Evolutionary conservation across 37 sponge, comb jelly and placozoan species (phyloP).

Genomic region (Lycopodina hypogea): DNA sequence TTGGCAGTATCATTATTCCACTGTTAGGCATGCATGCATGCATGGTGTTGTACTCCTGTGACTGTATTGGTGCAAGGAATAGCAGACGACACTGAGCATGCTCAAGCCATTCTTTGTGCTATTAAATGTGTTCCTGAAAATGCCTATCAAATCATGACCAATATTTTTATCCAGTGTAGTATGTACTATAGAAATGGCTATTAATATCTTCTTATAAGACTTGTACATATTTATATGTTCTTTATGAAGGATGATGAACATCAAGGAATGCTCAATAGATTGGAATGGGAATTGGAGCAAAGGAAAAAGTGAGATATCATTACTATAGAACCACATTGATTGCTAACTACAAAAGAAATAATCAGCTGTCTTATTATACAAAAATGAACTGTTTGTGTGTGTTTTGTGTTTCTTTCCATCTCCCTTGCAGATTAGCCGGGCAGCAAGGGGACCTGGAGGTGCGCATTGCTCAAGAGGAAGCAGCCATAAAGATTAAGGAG

Average conservation of each 20-base stretch:
- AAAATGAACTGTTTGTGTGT: not conserved
- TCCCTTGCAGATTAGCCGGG: slow-evolving; percentile 29
- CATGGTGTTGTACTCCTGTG: too few relatives aligned
- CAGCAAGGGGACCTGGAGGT: slow-evolving; percentile 35
- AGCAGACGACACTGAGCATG: too few relatives aligned
- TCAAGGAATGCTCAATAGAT: slow-evolving; percentile 69
- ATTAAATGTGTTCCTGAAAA: too few relatives aligned
- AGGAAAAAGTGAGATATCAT: slow-evolving; percentile 72
- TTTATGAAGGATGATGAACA: slow-evolving; percentile 50
- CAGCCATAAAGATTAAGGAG: slow-evolving; percentile 31
- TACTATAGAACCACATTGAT: too few relatives aligned
- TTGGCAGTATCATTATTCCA: too few relatives aligned
- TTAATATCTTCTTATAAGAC: not conserved
- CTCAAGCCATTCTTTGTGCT: too few relatives aligned
- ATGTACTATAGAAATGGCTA: not conserved
- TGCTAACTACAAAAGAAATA: too few relatives aligned
- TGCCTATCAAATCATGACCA: too few relatives aligned
- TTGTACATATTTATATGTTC: not conserved
- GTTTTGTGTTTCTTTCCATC: not conserved
- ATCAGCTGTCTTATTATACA: not conserved
- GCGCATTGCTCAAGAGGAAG: slow-evolving; percentile 15
- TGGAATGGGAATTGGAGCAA: slow-evolving; percentile 84
- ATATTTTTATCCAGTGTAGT: too few relatives aligned
- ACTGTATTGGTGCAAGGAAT: too few relatives aligned
- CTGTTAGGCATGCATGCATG: too few relatives aligned